Percentiles rank a stretch among this genome's conserved stretches.
Evolutionary conservation across 2,888 invertebrate genomes (phyloP).

Genomic region (Lepidocyrtinus sp.): DNA sequence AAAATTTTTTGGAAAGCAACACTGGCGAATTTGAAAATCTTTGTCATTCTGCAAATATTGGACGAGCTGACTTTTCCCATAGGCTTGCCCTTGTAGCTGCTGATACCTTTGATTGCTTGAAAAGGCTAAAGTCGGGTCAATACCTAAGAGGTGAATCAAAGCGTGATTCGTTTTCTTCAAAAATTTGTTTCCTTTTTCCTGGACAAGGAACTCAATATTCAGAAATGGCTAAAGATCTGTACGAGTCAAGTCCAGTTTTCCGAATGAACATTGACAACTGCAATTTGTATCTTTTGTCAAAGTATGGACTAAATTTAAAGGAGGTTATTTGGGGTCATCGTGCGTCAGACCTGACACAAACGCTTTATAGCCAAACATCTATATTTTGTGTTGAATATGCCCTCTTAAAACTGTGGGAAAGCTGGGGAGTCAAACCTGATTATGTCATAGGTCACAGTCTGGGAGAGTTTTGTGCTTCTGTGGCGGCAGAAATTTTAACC

Average conservation of each 20-base stretch:
- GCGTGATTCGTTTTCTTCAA: constrained; percentile 1
- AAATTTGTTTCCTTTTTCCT: constrained; percentile 58
- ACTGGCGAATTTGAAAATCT: neutral
- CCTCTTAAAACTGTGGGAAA: constrained; percentile 39
- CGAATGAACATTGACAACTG: constrained; percentile 43
- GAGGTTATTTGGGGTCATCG: constrained; percentile 28
- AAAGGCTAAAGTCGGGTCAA: constrained; percentile 28
- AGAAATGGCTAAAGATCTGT: constrained; percentile 49
- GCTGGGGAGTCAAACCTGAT: constrained; percentile 50
- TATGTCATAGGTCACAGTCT: constrained; percentile 59
- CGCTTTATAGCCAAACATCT: constrained; percentile 48
- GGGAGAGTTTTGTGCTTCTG: constrained; percentile 57
- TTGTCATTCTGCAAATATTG: constrained; percentile 49
- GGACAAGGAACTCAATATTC: constrained; percentile 50
- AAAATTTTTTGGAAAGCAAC: neutral
- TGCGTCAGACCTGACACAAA: neutral
- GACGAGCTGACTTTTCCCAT: constrained; percentile 48
- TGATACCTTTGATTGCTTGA: constrained; percentile 25
- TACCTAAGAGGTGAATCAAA: constrained; percentile 29
- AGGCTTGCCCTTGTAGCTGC: constrained; percentile 49
- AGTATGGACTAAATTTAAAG: constrained; percentile 4
- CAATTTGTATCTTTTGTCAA: neutral
- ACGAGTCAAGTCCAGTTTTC: constrained; percentile 44
- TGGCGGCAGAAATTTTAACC: constrained; percentile 33
- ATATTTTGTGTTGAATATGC: constrained; percentile 54